Percentiles rank a stretch among this genome's conserved stretches.
These are phyloP conservation scores for Scopus umbretta DNA, from an alignment of 2,113 vertebrate species.

Conservation along the genomic window DNA sequence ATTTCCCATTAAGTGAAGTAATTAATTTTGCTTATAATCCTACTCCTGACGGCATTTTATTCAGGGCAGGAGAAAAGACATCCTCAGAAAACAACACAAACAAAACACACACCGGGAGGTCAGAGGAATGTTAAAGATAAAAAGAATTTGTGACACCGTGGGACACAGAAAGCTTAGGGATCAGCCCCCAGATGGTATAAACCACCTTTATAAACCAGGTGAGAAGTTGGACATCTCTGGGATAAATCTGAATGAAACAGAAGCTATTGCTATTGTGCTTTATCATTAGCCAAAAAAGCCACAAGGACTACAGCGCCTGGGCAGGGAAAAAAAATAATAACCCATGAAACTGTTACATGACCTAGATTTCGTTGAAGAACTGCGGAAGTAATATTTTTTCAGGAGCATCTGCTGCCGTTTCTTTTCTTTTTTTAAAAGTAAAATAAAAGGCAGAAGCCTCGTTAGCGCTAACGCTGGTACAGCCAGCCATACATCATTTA, in stretches of 20 bases:
- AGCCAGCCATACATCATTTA: not conserved
- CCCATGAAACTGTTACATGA: slow-evolving; percentile 26
- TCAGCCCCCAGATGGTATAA: not conserved
- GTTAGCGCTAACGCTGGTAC: not conserved
- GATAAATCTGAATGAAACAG: not conserved
- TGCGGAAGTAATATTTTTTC: not conserved
- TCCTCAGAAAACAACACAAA: not conserved
- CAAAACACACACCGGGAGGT: not conserved
- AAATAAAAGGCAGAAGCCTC: not conserved
- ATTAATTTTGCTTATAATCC: slow-evolving; percentile 40
- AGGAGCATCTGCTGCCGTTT: not conserved
- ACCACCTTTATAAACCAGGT: not conserved
- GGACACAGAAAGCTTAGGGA: not conserved
- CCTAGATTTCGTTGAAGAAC: slow-evolving; percentile 20
- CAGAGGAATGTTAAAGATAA: not conserved
- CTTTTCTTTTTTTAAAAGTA: not conserved
- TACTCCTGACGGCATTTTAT: not conserved
- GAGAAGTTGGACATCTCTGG: not conserved
- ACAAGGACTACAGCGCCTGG: not conserved
- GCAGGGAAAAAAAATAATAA: not conserved
- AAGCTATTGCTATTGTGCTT: not conserved
- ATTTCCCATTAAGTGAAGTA: slow-evolving; percentile 51
- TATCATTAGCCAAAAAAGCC: not conserved
- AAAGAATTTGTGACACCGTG: not conserved
- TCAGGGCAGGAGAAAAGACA: not conserved